phyloP scores from a whole-genome alignment of 2,888 invertebrate species.

The Sarcophaga caerulescens region DNA sequence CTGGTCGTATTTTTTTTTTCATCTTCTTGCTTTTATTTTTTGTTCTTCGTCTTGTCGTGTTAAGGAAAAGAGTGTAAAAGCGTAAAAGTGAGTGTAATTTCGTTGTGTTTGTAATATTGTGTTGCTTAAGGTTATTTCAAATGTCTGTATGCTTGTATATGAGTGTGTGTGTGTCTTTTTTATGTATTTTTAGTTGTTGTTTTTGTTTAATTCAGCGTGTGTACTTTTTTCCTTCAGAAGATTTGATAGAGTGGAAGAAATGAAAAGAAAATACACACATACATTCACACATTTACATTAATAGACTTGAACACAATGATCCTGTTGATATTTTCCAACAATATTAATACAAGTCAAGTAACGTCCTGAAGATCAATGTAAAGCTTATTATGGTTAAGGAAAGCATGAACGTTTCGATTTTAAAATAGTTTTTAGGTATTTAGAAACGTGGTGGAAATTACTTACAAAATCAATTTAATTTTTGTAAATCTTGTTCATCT shows the following conservation, averaged over 20 bases:
- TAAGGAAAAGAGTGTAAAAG: background rate
- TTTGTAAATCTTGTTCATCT: no score
- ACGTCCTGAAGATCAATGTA: no score
- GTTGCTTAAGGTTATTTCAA: background rate
- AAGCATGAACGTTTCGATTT: no score
- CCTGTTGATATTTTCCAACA: no score
- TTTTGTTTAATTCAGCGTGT: background rate
- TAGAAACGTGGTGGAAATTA: no score
- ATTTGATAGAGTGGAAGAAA: conserved; percentile 28
- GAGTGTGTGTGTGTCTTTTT: background rate
- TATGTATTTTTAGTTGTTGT: background rate
- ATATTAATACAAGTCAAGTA: no score
- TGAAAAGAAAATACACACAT: conserved; percentile 25
- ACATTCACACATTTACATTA: background rate
- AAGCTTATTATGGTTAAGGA: no score
- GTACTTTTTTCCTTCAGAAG: background rate
- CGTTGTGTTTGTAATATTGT: no score
- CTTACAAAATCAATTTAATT: no score
- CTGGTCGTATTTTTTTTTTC: background rate
- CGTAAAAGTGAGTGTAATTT: background rate
- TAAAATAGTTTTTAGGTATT: no score
- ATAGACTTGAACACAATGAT: background rate
- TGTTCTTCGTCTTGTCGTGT: background rate
- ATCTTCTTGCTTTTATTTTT: background rate
- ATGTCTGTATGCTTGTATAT: background rate